Conservation (phyloP, 2,888 invertebrate genomes). For the Lobophora halterata region DNA sequence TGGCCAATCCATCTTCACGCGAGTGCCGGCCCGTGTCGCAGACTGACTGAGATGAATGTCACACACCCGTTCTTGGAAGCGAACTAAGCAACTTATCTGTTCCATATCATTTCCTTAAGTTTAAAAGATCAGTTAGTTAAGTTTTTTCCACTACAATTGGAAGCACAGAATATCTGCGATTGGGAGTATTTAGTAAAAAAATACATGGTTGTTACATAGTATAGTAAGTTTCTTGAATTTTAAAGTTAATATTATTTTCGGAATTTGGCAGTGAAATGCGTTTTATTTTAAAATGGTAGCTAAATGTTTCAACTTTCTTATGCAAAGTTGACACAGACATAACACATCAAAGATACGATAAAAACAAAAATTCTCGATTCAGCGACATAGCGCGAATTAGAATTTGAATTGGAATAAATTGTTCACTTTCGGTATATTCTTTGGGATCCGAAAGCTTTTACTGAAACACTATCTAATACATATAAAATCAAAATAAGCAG, state of each 20-base stretch:
- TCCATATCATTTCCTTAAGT: slow-evolving; percentile 18
- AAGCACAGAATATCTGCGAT: too few species aligned
- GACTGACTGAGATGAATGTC: slow-evolving; percentile 56
- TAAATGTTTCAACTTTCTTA: slow-evolving; percentile 11
- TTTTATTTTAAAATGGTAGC: slow-evolving; percentile 1
- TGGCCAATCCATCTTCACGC: slow-evolving; percentile 56
- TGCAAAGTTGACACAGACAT: slow-evolving; percentile 5
- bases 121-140: slow-evolving; percentile 10
- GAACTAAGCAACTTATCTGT: slow-evolving; percentile 11
- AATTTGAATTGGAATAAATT: slow-evolving; percentile 12
- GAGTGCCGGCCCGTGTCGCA: slow-evolving; percentile 33
- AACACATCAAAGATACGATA: slow-evolving; percentile 6
- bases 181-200: too few species aligned
- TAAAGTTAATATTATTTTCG: too few species aligned
- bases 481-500: slow-evolving; percentile 3
- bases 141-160: too few species aligned
- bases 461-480: too few species aligned
- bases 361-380: slow-evolving; percentile 7
- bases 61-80: slow-evolving; percentile 15
- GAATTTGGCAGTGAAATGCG: too few species aligned
- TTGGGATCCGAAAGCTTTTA: slow-evolving; percentile 5
- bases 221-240: too few species aligned
- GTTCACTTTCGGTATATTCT: slow-evolving; percentile 2
- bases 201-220: too few species aligned
- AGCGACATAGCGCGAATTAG: slow-evolving; percentile 11